phyloP scores from a whole-genome alignment of 2,888 invertebrate species.

The Acronicta leporina region DNA sequence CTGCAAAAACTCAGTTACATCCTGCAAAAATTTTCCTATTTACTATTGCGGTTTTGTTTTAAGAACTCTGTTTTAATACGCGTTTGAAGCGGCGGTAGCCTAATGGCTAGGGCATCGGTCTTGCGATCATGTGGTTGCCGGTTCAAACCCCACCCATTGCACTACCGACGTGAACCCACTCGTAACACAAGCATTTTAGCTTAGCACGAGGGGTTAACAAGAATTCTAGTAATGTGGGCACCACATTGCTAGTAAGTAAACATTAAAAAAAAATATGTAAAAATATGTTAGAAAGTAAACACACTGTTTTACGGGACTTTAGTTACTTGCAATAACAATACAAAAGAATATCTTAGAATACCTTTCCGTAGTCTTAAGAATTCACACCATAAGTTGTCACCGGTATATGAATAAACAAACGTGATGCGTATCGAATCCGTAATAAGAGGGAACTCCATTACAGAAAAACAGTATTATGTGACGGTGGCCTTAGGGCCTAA shows the following conservation, averaged over 20 bases:
- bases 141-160: too few species aligned
- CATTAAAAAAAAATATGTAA: too few species aligned
- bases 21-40: neutral
- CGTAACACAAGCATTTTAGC: too few species aligned
- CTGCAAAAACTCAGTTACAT: slow-evolving; percentile 1
- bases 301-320: slow-evolving; percentile 26
- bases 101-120: too few species aligned
- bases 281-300: slow-evolving; percentile 12
- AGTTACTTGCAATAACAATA: slow-evolving; percentile 14
- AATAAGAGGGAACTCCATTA: slow-evolving; percentile 70
- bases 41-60: neutral
- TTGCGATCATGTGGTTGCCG: too few species aligned
- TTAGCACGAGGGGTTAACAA: too few species aligned
- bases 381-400: slow-evolving; percentile 63
- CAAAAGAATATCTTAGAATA: slow-evolving; percentile 47
- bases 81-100: too few species aligned
- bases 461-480: slow-evolving; percentile 80
- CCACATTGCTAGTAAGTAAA: too few species aligned
- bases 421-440: slow-evolving; percentile 80
- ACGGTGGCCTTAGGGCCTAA: slow-evolving; percentile 73
- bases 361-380: slow-evolving; percentile 53
- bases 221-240: too few species aligned
- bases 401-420: slow-evolving; percentile 57
- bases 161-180: too few species aligned
- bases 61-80: neutral